Conservation (phyloP, 37 sponge, comb jelly and placozoan genomes). For the Diacarnus erythraeanus region DNA sequence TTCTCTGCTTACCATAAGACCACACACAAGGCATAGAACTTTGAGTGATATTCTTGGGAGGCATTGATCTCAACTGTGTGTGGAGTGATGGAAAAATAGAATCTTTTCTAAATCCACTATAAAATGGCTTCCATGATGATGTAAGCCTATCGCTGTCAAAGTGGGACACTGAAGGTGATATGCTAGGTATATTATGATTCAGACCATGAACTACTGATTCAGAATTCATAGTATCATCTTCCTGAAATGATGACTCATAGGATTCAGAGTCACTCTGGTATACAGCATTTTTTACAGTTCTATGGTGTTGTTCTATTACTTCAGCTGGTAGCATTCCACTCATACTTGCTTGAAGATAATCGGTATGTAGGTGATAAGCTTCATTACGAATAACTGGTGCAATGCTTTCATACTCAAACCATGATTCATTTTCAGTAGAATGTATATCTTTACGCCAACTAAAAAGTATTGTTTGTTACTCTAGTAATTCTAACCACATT, state of each 20-base stretch:
- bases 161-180: too few relatives aligned
- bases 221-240: background rate
- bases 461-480: background rate
- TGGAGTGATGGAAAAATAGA: background rate
- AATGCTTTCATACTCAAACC: conserved; percentile 39
- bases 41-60: background rate
- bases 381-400: conserved; percentile 41
- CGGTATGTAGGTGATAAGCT: background rate
- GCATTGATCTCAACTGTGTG: background rate
- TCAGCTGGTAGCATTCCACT: conserved; percentile 37
- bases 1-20: background rate
- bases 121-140: background rate
- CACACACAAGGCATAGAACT: conserved; percentile 7
- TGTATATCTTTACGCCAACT: conserved; percentile 14
- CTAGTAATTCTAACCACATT: too few relatives aligned
- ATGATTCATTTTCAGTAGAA: conserved; percentile 12
- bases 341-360: conserved; percentile 21
- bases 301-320: conserved; percentile 14
- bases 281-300: conserved; percentile 30
- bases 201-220: background rate
- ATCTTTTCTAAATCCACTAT: background rate
- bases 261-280: conserved; percentile 9
- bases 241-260: background rate
- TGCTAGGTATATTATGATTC: background rate
- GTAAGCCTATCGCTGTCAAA: background rate